Evolutionary conservation across 2,888 invertebrate genomes (phyloP).

Genomic region (Cephus spinipes): DNA sequence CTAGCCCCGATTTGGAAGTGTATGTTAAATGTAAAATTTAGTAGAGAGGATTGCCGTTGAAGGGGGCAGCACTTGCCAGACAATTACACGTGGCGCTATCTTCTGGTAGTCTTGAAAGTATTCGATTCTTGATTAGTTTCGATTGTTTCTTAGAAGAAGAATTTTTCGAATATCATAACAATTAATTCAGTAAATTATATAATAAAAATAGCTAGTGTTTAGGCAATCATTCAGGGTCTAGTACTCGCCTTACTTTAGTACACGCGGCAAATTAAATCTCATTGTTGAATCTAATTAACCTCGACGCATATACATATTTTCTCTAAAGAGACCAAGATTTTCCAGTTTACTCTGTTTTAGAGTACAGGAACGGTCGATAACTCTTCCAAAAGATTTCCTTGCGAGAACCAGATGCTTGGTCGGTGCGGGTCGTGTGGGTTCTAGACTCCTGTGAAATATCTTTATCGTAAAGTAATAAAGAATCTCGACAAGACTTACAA

Average conservation of each 20-base stretch:
- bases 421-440: not conserved
- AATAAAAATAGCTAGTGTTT: not conserved
- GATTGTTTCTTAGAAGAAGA: too few species aligned
- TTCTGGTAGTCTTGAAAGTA: too few species aligned
- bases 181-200: too few species aligned
- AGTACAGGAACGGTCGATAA: not conserved
- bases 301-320: not conserved
- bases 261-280: not conserved
- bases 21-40: too few species aligned
- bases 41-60: too few species aligned
- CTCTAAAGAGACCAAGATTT: not conserved
- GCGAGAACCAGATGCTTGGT: not conserved
- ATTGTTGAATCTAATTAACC: not conserved
- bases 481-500: constrained; percentile 72
- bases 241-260: not conserved
- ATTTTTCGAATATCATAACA: too few species aligned
- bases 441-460: constrained; percentile 14
- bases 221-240: not conserved
- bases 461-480: constrained; percentile 62
- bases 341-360: not conserved
- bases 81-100: too few species aligned
- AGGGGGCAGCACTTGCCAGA: too few species aligned
- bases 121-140: too few species aligned
- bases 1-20: too few species aligned
- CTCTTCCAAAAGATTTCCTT: not conserved